Evolutionary conservation across 1,140 invertebrate genomes (phyloP), one percentile per base, ranked within the genome.

Genomic region (Rhagoletis zephyria): DNA sequence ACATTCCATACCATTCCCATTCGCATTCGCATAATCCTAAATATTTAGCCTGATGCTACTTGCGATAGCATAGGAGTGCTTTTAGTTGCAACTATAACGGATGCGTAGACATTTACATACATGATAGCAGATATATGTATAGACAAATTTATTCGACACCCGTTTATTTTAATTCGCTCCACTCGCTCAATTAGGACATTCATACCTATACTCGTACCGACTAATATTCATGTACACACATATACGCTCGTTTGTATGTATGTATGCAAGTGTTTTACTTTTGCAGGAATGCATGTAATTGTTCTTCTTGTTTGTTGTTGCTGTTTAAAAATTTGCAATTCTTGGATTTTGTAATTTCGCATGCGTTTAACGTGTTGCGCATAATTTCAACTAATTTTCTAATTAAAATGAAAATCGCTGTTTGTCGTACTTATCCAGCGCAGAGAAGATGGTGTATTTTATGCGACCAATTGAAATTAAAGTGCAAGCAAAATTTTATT

Each of bases 371-470:
- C 91, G 91, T 92, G 91, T 89, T 90, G 89, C 91, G 91, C 91
- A 92, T 92, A 92, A 92, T 92, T 90, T 86, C 88, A 92, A 90
- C 91, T 92, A 92, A 92, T 92, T 92, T 92, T 92, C 91, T 92
- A 92, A 92, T 92, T 92, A 92, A 92, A 92, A 91, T 88, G 89
- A 88, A 91, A 92, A 92, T 92, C 92, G 91, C 92, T 81, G 19
- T 81, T 81, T 56, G 74, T 81, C 74, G 48, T 56, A 81, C 74
- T 81, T 81, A 81, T 81, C 74, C 74, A 81, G 74, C 56, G 74
- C 5, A 56, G 61, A 9, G 48, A 56, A 81, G 45, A 56, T 42
- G 61, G 74, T 56, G 74, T 81, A 81, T 81, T 81, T 81, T 81
- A 81, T 81, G 45, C 16, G 48, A 45, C 10, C n/a, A 81, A 81